Base-by-base conservation (phyloP, 2,797 vertebrate species). In the Catharus ustulatus region DNA sequence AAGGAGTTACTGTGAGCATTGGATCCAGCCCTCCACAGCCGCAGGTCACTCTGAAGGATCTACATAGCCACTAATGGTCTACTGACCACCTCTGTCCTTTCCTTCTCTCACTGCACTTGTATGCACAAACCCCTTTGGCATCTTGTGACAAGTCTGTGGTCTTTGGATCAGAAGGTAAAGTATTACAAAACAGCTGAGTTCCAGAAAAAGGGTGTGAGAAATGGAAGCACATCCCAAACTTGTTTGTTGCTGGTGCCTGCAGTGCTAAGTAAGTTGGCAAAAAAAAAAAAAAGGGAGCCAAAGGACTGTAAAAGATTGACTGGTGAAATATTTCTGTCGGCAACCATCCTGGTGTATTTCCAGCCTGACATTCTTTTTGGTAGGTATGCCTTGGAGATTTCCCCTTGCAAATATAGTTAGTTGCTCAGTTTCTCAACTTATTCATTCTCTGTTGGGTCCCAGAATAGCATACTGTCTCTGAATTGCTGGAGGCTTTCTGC, bases 301-400 rank as follows among this genome's bases (percentile, higher is more conserved):
- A n/a, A 73, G 59, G 45, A n/a, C 48, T 87, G 48, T 58, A 73
- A 72, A 92, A 87, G 83, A 83, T 61, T 90, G 86, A 86, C 43
- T 91, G 92, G 59, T 88, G 14, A 91, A 94, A 91, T 94, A 95
- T 84, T 92, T 95, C 79, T 92, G 36, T 78, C 95, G 94, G 85
- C 84, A 93, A 67, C 45, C 74, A 69, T 93, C 80, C 82, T 81
- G 66, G 66, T 58, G 15, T 91, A 87, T 94, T 96, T 95, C 88
- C 63, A 94, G 86, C 36, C 72, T 78, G 68, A 89, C 88, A 69
- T 81, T 95, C 69, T 84, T 94, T 36, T 84, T 76, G 51, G 79
- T 90, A 95, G 82, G 79, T 95, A 88, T 84, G 92, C 77, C 85
- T 90, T 76, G 24, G 93, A 94, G 80, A 88, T 88, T 93, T 87